A percentile compares a stretch with the other conserved stretches of the same genome.
These are phyloP conservation scores for Nothocercus nigrocapillus DNA, from an alignment of 2,113 vertebrate genomes.

Conservation along the genomic window DNA sequence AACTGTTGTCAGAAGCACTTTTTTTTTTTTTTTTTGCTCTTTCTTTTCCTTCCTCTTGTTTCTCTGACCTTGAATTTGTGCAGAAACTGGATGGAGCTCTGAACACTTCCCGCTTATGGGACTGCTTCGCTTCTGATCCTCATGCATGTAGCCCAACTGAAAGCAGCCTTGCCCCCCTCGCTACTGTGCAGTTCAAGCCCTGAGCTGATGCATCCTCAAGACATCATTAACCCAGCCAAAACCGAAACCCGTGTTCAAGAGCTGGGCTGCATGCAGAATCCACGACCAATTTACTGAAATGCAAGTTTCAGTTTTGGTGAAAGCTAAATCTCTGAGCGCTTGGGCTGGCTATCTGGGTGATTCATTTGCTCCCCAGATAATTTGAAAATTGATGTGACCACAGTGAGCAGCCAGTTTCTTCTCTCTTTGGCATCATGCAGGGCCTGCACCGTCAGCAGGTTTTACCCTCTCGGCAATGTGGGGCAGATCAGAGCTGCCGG, in stretches of 20 bases:
- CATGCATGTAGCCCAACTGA: not conserved
- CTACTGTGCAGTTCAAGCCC: not conserved
- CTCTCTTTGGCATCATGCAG: slow-evolving; percentile 8
- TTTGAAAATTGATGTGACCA: not conserved
- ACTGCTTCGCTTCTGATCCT: rapidly evolving
- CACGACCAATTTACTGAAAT: slow-evolving; percentile 18
- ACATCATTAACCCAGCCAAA: not conserved
- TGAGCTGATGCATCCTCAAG: not conserved
- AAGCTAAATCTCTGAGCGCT: slow-evolving; percentile 26
- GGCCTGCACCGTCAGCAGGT: slow-evolving; percentile 10
- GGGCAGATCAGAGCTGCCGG: not conserved
- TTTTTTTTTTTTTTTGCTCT: not conserved
- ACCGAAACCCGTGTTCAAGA: not conserved
- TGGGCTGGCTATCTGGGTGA: not conserved
- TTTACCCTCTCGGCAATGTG: not conserved
- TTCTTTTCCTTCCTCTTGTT: rapidly evolving
- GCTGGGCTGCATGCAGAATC: not conserved
- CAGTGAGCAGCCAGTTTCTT: slow-evolving; percentile 44
- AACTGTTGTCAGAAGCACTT: not conserved
- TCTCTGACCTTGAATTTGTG: not conserved
- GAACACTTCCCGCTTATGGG: rapidly evolving
- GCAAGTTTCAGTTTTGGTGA: slow-evolving; percentile 65
- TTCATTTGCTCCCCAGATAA: slow-evolving; percentile 44
- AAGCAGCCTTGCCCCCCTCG: not conserved
- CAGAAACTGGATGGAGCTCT: not conserved